These are phyloP conservation scores for Leptobrachium ailaonicum DNA, from an alignment of 2,113 vertebrate genomes.

Conservation along the genomic window DNA sequence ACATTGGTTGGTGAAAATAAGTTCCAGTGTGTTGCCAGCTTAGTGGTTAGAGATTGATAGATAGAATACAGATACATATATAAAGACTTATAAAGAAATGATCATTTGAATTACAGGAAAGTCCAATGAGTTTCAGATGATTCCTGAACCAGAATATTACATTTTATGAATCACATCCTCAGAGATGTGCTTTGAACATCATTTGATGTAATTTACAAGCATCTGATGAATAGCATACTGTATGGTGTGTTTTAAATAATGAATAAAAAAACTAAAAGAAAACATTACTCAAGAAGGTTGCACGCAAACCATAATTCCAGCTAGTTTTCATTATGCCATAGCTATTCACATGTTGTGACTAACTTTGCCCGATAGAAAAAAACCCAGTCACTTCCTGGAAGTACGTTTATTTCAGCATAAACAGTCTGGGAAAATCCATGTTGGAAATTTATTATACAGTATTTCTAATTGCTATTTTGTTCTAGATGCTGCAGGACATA, in stretches of 20 bases:
- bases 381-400: neutral
- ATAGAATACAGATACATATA: neutral
- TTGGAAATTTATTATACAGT: too few relatives aligned
- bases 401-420: neutral
- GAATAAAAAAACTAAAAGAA: neutral
- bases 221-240: neutral
- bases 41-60: too few relatives aligned
- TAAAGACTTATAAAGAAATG: neutral
- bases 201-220: neutral
- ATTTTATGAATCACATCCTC: neutral
- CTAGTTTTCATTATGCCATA: neutral
- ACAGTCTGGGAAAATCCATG: too few relatives aligned
- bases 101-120: neutral
- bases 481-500: too few relatives aligned
- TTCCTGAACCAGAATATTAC: neutral
- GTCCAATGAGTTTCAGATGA: neutral
- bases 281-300: neutral
- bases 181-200: neutral
- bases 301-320: neutral
- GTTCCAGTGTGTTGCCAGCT: too few relatives aligned
- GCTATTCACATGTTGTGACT: neutral
- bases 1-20: too few relatives aligned
- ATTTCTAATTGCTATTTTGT: too few relatives aligned
- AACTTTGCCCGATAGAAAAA: neutral
- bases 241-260: neutral